Evolutionary conservation across 2,113 vertebrate species (phyloP).

Genomic region (Gobio gobio): DNA sequence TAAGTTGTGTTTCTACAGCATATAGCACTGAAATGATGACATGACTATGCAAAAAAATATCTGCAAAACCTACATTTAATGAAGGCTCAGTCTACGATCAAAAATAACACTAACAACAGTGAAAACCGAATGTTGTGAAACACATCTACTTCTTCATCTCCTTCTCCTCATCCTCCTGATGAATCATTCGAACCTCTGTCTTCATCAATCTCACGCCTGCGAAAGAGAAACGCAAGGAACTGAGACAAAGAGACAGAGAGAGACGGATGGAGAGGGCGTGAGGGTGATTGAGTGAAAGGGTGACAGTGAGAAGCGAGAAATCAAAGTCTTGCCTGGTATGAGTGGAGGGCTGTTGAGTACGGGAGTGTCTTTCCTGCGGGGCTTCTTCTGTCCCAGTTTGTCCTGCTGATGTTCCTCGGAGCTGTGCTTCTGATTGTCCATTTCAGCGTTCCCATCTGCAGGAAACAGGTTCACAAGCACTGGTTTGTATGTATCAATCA

Average conservation of each 20-base stretch:
- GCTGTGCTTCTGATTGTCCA: constrained; percentile 65
- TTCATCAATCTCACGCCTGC: constrained; percentile 80
- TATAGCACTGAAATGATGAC: not conserved
- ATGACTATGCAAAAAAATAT: not conserved
- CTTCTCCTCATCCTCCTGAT: constrained; percentile 88
- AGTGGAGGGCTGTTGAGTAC: constrained; percentile 81
- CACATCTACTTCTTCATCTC: constrained; percentile 69
- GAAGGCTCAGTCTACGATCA: constrained; percentile 9
- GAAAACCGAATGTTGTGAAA: constrained; percentile 35
- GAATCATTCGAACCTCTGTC: constrained; percentile 78
- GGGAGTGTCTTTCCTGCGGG: constrained; percentile 90
- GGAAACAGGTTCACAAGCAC: constrained; percentile 11
- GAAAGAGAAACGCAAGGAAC: constrained; percentile 56
- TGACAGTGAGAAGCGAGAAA: constrained; percentile 7
- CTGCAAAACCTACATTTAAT: constrained; percentile 40
- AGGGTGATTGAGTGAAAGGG: not conserved
- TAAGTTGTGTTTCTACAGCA: not conserved
- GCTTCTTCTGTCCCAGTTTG: constrained; percentile 84
- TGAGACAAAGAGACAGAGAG: not conserved
- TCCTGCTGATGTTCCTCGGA: constrained; percentile 69
- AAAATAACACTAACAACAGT: not conserved
- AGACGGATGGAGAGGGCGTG: not conserved
- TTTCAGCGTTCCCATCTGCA: constrained; percentile 41
- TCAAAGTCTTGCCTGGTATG: constrained; percentile 78
- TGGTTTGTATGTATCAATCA: constrained; percentile 8